Evolutionary conservation across 1,140 invertebrate species (phyloP).

Genomic region (Physella acuta): DNA sequence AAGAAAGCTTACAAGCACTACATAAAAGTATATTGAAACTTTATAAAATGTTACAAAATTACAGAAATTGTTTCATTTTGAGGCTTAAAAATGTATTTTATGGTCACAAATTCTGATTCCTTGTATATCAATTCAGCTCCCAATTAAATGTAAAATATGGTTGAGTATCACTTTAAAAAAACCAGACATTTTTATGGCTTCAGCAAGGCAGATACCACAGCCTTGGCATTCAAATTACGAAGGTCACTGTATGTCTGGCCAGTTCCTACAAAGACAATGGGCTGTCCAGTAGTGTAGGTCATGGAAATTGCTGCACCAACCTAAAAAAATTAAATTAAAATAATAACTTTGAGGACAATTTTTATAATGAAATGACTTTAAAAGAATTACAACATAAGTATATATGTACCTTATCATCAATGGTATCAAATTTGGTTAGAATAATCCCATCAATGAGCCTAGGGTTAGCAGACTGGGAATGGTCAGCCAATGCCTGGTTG

Average conservation of each 20-base stretch:
- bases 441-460: conserved; percentile 91
- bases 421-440: conserved; percentile 98
- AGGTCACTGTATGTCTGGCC: conserved; percentile 99
- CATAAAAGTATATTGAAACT: too few species aligned
- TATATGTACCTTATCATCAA: conserved; percentile 91
- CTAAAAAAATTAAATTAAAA: conserved; percentile 64
- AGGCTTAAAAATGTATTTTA: too few species aligned
- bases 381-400: too few species aligned
- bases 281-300: conserved; percentile 99
- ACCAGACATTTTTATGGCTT: conserved; percentile 68
- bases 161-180: too few species aligned
- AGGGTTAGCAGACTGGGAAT: conserved; percentile 48
- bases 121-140: too few species aligned
- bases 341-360: too few species aligned
- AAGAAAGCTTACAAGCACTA: too few species aligned
- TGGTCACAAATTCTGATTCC: too few species aligned
- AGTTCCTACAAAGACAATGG: conserved; percentile 98
- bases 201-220: conserved; percentile 94
- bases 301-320: conserved; percentile 99
- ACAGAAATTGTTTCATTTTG: too few species aligned
- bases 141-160: too few species aligned
- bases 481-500: conserved; percentile 84
- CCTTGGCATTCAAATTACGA: conserved; percentile 93
- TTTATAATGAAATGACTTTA: too few species aligned
- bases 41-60: too few species aligned